These are phyloP conservation scores for Cacoxenus indagator DNA, from an alignment of 2,888 invertebrate species.

Conservation along the genomic window DNA sequence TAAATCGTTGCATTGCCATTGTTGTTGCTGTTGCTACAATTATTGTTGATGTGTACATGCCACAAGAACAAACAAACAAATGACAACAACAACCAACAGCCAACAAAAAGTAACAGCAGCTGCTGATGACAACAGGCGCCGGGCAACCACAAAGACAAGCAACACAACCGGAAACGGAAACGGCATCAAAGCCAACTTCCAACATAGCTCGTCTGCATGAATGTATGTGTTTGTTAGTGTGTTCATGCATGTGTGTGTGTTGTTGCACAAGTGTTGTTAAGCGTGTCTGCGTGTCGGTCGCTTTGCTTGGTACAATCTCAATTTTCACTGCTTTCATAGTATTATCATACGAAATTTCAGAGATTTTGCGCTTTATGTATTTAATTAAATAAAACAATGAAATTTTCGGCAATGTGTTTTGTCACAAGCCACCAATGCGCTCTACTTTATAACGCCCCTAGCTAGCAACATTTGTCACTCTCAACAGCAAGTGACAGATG, in stretches of 20 bases:
- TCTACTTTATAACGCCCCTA: neutral
- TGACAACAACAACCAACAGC: neutral
- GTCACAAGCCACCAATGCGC: too few relatives aligned
- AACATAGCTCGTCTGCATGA: neutral
- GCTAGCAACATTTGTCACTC: neutral
- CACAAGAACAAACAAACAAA: neutral
- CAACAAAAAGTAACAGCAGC: neutral
- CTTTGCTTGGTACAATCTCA: conserved; percentile 6
- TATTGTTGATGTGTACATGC: neutral
- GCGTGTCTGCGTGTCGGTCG: neutral
- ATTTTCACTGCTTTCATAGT: conserved; percentile 25
- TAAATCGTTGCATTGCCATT: neutral
- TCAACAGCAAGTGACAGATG: neutral
- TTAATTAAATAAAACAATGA: conserved; percentile 50
- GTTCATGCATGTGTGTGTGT: neutral
- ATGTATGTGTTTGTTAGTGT: neutral
- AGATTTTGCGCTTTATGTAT: conserved; percentile 49
- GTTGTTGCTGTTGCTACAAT: neutral
- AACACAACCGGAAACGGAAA: neutral
- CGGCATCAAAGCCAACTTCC: neutral
- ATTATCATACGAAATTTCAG: conserved; percentile 47
- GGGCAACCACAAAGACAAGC: too few relatives aligned
- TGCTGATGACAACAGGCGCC: too few relatives aligned
- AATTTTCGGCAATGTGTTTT: conserved; percentile 45
- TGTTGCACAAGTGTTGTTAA: neutral